A percentile compares a stretch with the other conserved stretches of the same genome.
These are phyloP conservation scores for Trichopria drosophilae DNA, from an alignment of 2,888 invertebrate genomes.

Conservation along the genomic window DNA sequence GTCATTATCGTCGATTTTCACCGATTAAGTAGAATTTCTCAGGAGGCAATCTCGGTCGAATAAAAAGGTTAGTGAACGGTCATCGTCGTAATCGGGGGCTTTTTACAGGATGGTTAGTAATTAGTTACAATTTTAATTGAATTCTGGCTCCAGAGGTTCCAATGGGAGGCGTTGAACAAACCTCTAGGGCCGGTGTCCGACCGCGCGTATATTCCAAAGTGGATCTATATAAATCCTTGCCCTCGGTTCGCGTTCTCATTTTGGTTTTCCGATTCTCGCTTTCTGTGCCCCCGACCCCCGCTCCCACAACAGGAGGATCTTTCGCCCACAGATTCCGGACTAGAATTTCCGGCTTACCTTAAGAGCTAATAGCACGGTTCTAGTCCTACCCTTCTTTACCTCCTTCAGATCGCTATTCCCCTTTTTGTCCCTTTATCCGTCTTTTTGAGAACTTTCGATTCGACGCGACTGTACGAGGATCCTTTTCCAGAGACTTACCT, in stretches of 20 bases:
- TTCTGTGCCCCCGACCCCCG: slow-evolving; percentile 15
- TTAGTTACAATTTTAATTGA: slow-evolving; percentile 33
- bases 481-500: no score
- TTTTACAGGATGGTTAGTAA: slow-evolving; percentile 19
- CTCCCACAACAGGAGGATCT: no score
- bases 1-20: no score
- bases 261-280: slow-evolving; percentile 12
- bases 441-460: no score
- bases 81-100: slow-evolving; percentile 19
- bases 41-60: no score
- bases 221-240: slow-evolving; percentile 43
- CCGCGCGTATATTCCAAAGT: slow-evolving; percentile 35
- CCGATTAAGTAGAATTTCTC: no score
- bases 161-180: slow-evolving; percentile 41
- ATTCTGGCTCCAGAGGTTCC: slow-evolving; percentile 17
- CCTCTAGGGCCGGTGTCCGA: slow-evolving; percentile 36
- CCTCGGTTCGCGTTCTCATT: slow-evolving; percentile 18
- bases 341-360: slow-evolving; percentile 51
- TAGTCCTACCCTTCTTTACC: no score
- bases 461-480: no score
- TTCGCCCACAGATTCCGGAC: slow-evolving; percentile 43
- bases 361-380: slow-evolving; percentile 49
- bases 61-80: no score
- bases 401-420: no score
- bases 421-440: no score